Evolutionary conservation across 1,140 invertebrate genomes (phyloP).

Genomic region (Drosophila ficusphila): DNA sequence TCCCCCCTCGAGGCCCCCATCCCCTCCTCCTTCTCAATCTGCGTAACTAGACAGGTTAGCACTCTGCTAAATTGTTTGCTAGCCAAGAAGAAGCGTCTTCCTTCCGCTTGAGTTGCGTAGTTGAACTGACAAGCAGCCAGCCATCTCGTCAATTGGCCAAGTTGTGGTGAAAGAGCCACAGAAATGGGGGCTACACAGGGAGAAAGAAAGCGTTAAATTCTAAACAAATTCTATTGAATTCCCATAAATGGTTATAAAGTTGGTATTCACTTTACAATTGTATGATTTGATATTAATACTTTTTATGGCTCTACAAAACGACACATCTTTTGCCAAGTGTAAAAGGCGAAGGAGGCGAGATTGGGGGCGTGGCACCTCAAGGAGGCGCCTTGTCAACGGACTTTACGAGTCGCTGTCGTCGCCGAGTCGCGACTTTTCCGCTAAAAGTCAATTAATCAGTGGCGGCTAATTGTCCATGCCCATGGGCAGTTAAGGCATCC

Average conservation of each 20-base stretch:
- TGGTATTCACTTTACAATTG: too few relatives aligned
- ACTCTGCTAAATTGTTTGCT: constrained; percentile 75
- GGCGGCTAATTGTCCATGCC: constrained; percentile 65
- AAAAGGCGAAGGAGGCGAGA: not conserved
- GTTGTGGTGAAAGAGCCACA: not conserved
- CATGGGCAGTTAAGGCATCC: constrained; percentile 22
- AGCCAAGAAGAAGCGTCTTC: constrained; percentile 43
- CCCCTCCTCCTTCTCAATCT: not conserved
- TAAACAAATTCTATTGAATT: too few relatives aligned
- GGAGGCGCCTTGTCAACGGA: constrained; percentile 30
- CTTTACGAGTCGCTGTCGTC: constrained; percentile 34
- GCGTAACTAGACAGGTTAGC: constrained; percentile 36
- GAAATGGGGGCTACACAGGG: not conserved
- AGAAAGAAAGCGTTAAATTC: not conserved
- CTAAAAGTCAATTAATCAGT: constrained; percentile 69
- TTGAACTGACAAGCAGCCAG: constrained; percentile 31
- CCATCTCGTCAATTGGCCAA: constrained; percentile 39
- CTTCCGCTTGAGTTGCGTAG: constrained; percentile 48
- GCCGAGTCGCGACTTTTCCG: constrained; percentile 59
- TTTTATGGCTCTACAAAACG: too few relatives aligned
- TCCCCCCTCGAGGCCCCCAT: not conserved
- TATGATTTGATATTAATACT: too few relatives aligned
- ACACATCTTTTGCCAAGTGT: not conserved
- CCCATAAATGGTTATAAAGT: not conserved
- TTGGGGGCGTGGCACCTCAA: constrained; percentile 12